Base-by-base conservation (phyloP, 2,888 invertebrate genomes). In the Dasypolia templi region DNA sequence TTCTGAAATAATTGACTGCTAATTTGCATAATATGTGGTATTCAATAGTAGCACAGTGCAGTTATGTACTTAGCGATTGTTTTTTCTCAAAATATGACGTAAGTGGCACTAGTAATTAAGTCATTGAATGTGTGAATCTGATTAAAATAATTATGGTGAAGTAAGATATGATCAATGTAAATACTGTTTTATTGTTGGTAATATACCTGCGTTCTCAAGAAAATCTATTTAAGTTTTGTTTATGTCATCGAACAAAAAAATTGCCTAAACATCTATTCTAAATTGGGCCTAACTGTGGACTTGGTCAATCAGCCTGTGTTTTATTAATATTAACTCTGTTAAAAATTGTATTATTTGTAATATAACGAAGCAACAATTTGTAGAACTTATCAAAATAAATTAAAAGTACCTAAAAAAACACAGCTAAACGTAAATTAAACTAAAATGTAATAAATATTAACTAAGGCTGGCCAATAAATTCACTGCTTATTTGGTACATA, bases 251-350 rank as follows among this genome's bases (percentile, higher is more conserved):
- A 79, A 61, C 14, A 26, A 72, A 82, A 61, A 35, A 55, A 79
- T 75, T 56, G 53, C 49, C 26, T 35, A 71, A 84, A 76, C 72
- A 82, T 58, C 11, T 3, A 77, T 81, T 70, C 49, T 65, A 71
- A 61, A 81, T 65, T 62, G 11, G 35, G 66, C 22, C n/a, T 76
- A 32, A 70, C 56, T 55, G 61, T n/a, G 55, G 44, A 62, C 35
- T n/a, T 29, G 39, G 56, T 80, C 72, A 79, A 51, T 80, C 80
- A 80, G 55, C 22, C 46, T 17, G 46, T 77, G 26, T 44, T 72
- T 26, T 46, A 35, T 55, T 19, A 44, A 72, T 61, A 17, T 51
- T 62, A n/a, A 14, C 17, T 53, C 19, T 44, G 14, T 55, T 19
- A 64, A 17, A 56, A 55, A 26, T 17, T 17, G 7, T 74, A 46